phyloP scores from a whole-genome alignment of 2,797 vertebrate genomes.

The Falco berigora region DNA sequence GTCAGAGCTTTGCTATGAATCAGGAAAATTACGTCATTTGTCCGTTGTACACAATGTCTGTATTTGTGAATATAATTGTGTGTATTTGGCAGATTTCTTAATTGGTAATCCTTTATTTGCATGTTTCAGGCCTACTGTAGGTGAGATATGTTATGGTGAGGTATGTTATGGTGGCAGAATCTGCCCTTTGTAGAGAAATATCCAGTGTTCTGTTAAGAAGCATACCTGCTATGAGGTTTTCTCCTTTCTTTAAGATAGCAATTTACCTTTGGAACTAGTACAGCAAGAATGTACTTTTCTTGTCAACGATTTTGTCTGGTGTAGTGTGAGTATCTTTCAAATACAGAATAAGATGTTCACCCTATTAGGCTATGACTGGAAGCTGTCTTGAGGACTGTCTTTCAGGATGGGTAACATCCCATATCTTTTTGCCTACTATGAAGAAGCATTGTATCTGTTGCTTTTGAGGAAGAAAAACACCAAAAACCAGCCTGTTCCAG shows the following conservation, averaged over 20 bases:
- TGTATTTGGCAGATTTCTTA: neutral
- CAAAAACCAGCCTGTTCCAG: neutral
- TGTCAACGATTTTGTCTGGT: neutral
- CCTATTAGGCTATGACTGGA: neutral
- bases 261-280: neutral
- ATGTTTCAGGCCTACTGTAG: neutral
- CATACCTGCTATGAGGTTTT: neutral
- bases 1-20: neutral
- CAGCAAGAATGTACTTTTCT: neutral
- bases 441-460: neutral
- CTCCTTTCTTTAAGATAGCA: neutral
- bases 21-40: neutral
- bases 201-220: neutral
- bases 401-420: neutral
- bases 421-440: neutral
- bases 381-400: neutral
- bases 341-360: neutral
- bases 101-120: neutral
- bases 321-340: neutral
- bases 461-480: neutral
- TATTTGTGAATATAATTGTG: neutral
- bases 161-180: neutral
- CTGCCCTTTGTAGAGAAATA: neutral
- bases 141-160: neutral
- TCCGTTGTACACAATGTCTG: neutral